These are phyloP conservation scores for Margaritifera margaritifera DNA, from an alignment of 2,888 invertebrate species.

Conservation along the genomic window DNA sequence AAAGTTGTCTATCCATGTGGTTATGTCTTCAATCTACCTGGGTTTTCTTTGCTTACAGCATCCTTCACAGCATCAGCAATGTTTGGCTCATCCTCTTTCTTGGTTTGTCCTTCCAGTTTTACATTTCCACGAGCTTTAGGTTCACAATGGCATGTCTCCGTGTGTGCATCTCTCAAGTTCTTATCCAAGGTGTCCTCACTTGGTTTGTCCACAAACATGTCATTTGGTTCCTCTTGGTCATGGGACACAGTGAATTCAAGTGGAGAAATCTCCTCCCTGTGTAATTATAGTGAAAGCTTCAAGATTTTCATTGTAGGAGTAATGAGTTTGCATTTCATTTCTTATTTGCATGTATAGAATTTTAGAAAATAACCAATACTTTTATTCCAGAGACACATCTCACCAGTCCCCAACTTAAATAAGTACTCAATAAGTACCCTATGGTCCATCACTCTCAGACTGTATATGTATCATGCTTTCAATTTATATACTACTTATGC, in stretches of 20 bases:
- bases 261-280: constrained; percentile 39
- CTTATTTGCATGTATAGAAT: no score
- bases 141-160: constrained; percentile 40
- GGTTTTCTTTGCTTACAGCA: constrained; percentile 40
- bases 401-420: no score
- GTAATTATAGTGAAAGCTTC: no score
- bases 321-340: no score
- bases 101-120: constrained; percentile 36
- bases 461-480: no score
- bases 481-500: no score
- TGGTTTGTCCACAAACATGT: constrained; percentile 34
- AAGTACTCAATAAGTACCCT: no score
- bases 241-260: constrained; percentile 40
- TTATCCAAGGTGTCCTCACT: constrained; percentile 18
- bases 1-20: no score
- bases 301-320: no score
- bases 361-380: no score
- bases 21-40: constrained; percentile 16
- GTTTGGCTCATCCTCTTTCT: constrained; percentile 29
- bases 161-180: constrained; percentile 29
- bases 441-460: no score
- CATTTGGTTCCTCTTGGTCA: constrained; percentile 41
- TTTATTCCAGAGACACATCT: no score
- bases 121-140: constrained; percentile 42
- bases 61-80: constrained; percentile 36